Evolutionary conservation across 1,140 invertebrate genomes (phyloP).

Genomic region (Drosophila sproati): DNA sequence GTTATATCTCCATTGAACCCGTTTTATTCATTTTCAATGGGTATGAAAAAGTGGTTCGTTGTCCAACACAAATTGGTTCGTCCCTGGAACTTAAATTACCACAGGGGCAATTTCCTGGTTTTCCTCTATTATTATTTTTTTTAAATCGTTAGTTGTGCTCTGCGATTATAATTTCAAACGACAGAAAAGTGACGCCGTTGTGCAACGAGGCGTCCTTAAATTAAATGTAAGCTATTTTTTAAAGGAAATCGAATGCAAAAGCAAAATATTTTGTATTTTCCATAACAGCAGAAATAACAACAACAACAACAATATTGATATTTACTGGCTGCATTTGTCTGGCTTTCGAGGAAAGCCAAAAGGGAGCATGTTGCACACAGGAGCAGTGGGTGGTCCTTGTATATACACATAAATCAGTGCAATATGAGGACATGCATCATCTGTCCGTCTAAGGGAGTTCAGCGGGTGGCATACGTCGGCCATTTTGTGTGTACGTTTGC

Average conservation of each 20-base stretch:
- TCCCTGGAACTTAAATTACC: no score
- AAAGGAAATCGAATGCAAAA: conserved; percentile 20
- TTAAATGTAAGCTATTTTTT: conserved; percentile 5
- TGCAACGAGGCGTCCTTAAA: neutral
- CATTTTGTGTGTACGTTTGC: conserved; percentile 34
- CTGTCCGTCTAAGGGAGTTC: conserved; percentile 30
- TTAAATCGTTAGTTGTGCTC: no score
- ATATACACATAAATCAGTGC: conserved; percentile 43
- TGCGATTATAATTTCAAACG: neutral
- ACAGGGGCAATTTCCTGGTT: neutral
- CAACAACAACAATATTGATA: conserved; percentile 2
- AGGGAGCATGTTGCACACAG: neutral
- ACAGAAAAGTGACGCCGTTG: neutral
- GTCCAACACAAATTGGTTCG: no score
- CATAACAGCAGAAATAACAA: conserved; percentile 4
- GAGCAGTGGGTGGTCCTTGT: conserved; percentile 15
- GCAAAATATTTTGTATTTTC: conserved; percentile 13
- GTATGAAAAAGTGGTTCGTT: no score
- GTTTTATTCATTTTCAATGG: no score
- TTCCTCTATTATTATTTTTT: neutral
- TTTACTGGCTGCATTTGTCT: conserved; percentile 5
- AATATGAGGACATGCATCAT: conserved; percentile 48
- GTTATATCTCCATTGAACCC: no score
- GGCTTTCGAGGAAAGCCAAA: conserved; percentile 18
- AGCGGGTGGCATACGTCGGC: conserved; percentile 30